Evolutionary conservation across 2,113 vertebrate species (phyloP), one percentile per base, ranked within the genome.

Genomic region (Abramis brama): DNA sequence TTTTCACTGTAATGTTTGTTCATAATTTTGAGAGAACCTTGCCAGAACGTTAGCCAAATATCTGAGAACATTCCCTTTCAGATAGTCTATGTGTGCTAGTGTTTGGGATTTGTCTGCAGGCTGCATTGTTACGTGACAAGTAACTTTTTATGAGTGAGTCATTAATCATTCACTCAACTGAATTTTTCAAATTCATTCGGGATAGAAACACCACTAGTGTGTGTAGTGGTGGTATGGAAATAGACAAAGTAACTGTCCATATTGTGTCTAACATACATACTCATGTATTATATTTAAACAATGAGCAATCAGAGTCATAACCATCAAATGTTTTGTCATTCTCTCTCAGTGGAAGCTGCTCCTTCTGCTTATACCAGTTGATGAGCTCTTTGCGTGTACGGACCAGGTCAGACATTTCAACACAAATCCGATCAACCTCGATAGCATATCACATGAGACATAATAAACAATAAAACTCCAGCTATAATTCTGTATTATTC

Each of bases 291-390:
- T 33, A 17, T 68, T 68, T 19, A 33, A 68, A 68, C 6, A 15
- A 19, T 33, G 3, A 23, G 33, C 17, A 39, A 36, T 36, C 30
- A 33, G 60, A 64, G 25, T 9, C 11, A 19, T 79, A 30, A 30
- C 33, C 25, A 52, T 36, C n/a, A 23, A 19, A 10, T 68, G 33
- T 74, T 2, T 30, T 68, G 0, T 59, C 19, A 79, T 76, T 86
- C 5, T 27, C 23, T 70, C 13, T 62, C 84, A 95, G 94, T 95
- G 95, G 95, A 94, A 93, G 82, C 75, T 95, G 23, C 86, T 94
- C 78, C 85, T 95, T 73, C 39, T 95, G 64, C 92, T 94, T 50
- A 88, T 93, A 17, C 83, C 90, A 0, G 87, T 87, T 83, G 92
- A 94, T 82, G 89, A 90, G 55, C 12, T 88, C 21, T 92, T 92